These are phyloP conservation scores for Thalassarche chlororhynchos DNA, from an alignment of 2,113 vertebrate genomes.

Conservation along the genomic window DNA sequence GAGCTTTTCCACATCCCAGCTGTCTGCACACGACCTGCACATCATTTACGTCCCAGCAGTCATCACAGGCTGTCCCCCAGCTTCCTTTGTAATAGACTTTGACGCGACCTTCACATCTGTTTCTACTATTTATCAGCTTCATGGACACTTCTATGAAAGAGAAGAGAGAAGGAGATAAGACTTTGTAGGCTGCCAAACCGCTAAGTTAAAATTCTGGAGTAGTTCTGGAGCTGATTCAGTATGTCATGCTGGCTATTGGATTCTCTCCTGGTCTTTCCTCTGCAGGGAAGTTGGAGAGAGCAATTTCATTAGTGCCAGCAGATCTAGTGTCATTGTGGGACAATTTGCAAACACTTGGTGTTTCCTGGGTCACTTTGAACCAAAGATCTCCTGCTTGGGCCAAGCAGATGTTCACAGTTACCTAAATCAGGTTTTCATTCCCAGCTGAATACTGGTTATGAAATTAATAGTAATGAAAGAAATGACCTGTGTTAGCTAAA, in stretches of 20 bases:
- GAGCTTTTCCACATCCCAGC: neutral
- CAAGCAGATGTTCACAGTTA: neutral
- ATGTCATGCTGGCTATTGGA: neutral
- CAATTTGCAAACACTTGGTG: neutral
- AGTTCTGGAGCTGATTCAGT: too few species aligned
- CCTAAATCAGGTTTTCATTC: neutral
- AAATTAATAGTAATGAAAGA: neutral
- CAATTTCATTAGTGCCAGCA: neutral
- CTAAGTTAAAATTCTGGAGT: neutral
- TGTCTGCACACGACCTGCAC: neutral
- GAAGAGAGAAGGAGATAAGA: neutral
- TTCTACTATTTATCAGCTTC: neutral
- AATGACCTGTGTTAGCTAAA: neutral
- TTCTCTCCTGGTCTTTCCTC: neutral
- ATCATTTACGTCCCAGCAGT: neutral
- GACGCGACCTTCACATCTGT: neutral
- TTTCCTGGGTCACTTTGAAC: neutral
- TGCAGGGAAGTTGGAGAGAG: neutral
- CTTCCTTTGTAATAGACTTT: neutral
- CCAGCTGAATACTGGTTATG: neutral
- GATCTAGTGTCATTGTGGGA: neutral
- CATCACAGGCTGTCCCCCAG: neutral
- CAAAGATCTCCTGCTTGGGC: neutral
- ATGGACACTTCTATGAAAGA: neutral
- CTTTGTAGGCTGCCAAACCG: neutral